phyloP scores from a whole-genome alignment of 2,888 invertebrate genomes.

The Tineola bisselliella region DNA sequence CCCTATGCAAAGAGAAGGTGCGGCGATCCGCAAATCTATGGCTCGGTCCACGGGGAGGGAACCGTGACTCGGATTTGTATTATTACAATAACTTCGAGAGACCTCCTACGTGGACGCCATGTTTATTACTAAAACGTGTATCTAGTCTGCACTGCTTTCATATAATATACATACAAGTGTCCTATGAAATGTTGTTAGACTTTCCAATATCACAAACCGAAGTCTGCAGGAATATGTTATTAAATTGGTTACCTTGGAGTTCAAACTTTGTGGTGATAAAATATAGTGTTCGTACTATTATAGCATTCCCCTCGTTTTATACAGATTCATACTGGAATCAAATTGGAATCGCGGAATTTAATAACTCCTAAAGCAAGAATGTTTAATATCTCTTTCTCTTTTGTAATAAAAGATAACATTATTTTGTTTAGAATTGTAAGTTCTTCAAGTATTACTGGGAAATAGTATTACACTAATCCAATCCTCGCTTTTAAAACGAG shows the following conservation, averaged over 20 bases:
- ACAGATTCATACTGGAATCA: too few relatives aligned
- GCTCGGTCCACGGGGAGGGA: constrained; percentile 4
- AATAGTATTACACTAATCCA: neutral
- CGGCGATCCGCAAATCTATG: constrained; percentile 1
- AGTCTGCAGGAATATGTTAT: neutral
- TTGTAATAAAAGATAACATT: neutral
- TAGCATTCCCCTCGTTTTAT: neutral
- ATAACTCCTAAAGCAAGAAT: neutral
- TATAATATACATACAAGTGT: constrained; percentile 1
- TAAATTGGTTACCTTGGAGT: neutral
- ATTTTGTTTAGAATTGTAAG: neutral
- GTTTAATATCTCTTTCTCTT: neutral
- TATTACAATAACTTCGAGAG: constrained; percentile 39
- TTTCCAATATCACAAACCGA: neutral
- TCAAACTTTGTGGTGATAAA: neutral
- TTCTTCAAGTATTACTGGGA: too few relatives aligned
- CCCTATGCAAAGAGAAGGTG: neutral
- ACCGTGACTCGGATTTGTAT: constrained; percentile 34
- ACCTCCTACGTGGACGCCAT: constrained; percentile 33
- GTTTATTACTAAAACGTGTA: constrained; percentile 38
- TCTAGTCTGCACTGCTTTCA: constrained; percentile 4
- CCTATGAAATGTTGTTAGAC: neutral
- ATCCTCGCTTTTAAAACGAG: constrained; percentile 1
- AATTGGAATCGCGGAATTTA: neutral
- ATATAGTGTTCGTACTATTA: neutral